phyloP scores from a whole-genome alignment of 2,113 vertebrate genomes.

The Paracanthobrama guichenoti region DNA sequence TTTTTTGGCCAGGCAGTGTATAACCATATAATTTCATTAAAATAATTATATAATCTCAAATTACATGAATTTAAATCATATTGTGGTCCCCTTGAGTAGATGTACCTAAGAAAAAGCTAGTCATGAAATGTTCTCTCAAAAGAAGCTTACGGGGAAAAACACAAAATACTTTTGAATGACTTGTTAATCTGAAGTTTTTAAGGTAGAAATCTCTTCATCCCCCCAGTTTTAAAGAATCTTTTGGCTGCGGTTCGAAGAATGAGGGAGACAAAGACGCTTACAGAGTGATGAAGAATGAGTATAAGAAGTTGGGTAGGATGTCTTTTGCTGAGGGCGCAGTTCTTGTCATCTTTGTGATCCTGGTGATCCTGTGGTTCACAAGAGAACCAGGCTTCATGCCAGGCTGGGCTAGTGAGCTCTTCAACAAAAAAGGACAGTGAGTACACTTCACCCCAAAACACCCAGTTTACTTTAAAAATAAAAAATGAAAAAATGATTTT shows the following conservation, averaged over 20 bases:
- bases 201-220: neutral
- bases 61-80: too few relatives aligned
- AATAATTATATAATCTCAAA: too few relatives aligned
- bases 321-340: conserved; percentile 80
- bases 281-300: conserved; percentile 75
- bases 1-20: too few relatives aligned
- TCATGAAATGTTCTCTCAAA: too few relatives aligned
- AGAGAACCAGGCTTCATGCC: conserved; percentile 88
- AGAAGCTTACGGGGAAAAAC: too few relatives aligned
- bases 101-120: too few relatives aligned
- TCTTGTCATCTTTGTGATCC: conserved; percentile 73
- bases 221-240: conserved; percentile 80
- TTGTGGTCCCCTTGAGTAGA: too few relatives aligned
- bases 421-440: conserved; percentile 73
- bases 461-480: neutral
- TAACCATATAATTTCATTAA: too few relatives aligned
- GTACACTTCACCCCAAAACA: conserved; percentile 46
- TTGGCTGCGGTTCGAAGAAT: conserved; percentile 70
- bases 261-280: conserved; percentile 73
- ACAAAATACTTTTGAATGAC: too few relatives aligned
- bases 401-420: conserved; percentile 83
- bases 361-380: conserved; percentile 91
- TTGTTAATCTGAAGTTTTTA: too few relatives aligned
- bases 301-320: conserved; percentile 80
- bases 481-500: neutral